Conservation (phyloP, 2,797 vertebrate genomes). For the Pitangus sulphuratus region DNA sequence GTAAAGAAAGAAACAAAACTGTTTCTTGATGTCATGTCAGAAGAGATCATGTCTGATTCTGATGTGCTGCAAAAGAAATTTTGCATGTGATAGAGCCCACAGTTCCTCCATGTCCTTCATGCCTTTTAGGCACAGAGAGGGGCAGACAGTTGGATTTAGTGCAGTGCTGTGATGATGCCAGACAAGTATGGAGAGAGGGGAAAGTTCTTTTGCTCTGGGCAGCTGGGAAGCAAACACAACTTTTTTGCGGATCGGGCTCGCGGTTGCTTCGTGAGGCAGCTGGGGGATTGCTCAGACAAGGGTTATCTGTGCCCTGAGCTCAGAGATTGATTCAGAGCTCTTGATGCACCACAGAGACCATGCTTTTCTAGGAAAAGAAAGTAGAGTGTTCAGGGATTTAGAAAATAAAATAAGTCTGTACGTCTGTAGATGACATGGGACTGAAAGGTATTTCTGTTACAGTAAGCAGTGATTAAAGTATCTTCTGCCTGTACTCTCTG, state of each 20-base stretch:
- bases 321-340: not conserved
- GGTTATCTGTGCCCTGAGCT: not conserved
- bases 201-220: conserved; percentile 57
- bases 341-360: not conserved
- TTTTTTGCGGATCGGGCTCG: not conserved
- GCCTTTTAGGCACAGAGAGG: conserved; percentile 54
- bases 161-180: conserved; percentile 43
- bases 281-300: not conserved
- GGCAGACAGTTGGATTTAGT: not conserved
- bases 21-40: conserved; percentile 58
- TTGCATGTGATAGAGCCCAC: conserved; percentile 60
- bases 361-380: not conserved
- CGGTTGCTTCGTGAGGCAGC: not conserved
- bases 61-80: conserved; percentile 50
- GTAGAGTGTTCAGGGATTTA: not conserved
- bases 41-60: conserved; percentile 21
- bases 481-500: not conserved
- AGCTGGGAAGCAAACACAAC: conserved; percentile 5
- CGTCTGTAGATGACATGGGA: not conserved
- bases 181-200: conserved; percentile 26
- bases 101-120: conserved; percentile 33
- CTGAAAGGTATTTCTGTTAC: not conserved
- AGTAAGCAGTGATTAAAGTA: fast-evolving
- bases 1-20: conserved; percentile 60
- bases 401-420: not conserved